A percentile compares a stretch with the other conserved stretches of the same genome.
phyloP scores from a whole-genome alignment of 2,888 invertebrate species.

The Parapristionchus giblindavisi region DNA sequence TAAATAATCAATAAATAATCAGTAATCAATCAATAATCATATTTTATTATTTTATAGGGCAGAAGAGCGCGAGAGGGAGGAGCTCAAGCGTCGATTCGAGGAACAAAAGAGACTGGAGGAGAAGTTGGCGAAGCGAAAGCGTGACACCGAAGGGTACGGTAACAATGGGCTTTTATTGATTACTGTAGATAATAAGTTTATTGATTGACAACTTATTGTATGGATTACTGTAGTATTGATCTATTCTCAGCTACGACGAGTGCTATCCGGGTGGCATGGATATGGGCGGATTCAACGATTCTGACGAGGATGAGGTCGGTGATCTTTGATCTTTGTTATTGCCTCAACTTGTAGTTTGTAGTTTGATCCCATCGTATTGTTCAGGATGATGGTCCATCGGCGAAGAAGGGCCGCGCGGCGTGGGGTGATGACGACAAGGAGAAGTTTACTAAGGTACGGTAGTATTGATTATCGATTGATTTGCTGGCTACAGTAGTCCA shows the following conservation, averaged over 20 bases:
- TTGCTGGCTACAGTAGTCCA: background rate
- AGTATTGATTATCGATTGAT: background rate
- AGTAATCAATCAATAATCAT: too few relatives aligned
- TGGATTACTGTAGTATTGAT: background rate
- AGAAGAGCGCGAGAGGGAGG: conserved; percentile 29
- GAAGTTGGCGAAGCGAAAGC: conserved; percentile 53
- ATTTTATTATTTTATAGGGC: conserved; percentile 24
- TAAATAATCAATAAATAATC: too few relatives aligned
- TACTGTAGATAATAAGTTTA: background rate
- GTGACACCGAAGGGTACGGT: conserved; percentile 49
- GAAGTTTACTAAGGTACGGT: conserved; percentile 37
- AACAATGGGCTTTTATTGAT: background rate
- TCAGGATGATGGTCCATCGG: conserved; percentile 25
- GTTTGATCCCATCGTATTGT: background rate
- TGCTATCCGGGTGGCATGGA: conserved; percentile 59
- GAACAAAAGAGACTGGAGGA: conserved; percentile 47
- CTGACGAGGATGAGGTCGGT: conserved; percentile 80
- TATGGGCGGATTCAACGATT: conserved; percentile 53
- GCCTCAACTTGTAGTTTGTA: conserved; percentile 14
- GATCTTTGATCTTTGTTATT: too few relatives aligned
- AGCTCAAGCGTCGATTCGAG: conserved; percentile 37
- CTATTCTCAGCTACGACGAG: conserved; percentile 56
- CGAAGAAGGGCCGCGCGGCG: conserved; percentile 36
- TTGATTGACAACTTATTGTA: background rate
- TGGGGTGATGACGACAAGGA: conserved; percentile 38